Base-by-base conservation (phyloP, 2,888 invertebrate species). In the Biston betularia region DNA sequence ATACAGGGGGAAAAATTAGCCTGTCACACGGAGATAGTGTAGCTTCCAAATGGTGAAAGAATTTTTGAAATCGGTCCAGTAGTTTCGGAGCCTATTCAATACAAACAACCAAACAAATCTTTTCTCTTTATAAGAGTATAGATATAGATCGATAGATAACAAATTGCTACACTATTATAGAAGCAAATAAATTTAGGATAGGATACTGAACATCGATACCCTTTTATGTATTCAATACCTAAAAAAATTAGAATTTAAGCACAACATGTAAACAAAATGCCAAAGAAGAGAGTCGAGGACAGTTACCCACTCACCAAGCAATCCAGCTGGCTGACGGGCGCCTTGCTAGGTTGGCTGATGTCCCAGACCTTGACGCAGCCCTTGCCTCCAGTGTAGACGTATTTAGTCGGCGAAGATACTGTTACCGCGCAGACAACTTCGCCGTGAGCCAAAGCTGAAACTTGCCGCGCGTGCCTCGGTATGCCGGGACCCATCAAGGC, bases 341-440 rank as follows among this genome's bases (percentile, higher is more conserved):
- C 97, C 87, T 98, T 98, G 71, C 96, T 96, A 38, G 97, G 97
- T 86, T 98, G 98, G 89, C 97, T 97, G 89, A 98, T 98, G 92
- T 98, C 98, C 98, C 98, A 98, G 68, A 99, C 98, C 92, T 99
- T 99, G 77, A 99, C 99, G 92, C 98, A 98, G 71, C 99, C 98
- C 92, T 98, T 98, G 78, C 98, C 98, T 54, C 98, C 99, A 4
- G 99, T 99, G 94, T 98, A 99, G 58, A 98, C 98, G 90, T 97
- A 97, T 87, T 97, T 97, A 59, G 98, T 97, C 68, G 98, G 97
- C 89, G 97, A 97, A 71, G 98, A 98, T 81, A 99, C 98, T 68
- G 99, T 98, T 57, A 99, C 99, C 45, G 99, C 99, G 91, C 99
- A 99, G 35, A 99, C 99, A 64, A 99, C 99, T 79, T 99, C 99